These are phyloP conservation scores for Columba livia DNA, from an alignment of 2,113 vertebrate species.

Conservation along the genomic window DNA sequence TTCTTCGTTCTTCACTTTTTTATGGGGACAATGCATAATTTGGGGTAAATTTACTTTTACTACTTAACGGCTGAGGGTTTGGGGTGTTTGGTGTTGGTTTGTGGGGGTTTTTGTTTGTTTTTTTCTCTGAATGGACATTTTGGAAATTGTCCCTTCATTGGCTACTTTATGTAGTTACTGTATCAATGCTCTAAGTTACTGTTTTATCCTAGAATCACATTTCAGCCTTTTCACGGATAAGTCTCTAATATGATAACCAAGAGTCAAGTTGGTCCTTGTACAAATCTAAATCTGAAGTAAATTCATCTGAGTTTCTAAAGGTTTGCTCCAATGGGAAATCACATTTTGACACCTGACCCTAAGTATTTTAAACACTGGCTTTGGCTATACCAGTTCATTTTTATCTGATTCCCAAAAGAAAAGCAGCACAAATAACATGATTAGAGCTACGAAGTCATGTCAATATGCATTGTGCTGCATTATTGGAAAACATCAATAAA, in stretches of 20 bases:
- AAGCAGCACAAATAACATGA: neutral
- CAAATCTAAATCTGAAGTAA: neutral
- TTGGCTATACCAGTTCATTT: neutral
- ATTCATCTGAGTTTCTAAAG: neutral
- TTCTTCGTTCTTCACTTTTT: neutral
- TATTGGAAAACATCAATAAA: constrained; percentile 1
- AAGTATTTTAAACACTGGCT: neutral
- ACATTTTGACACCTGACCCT: neutral
- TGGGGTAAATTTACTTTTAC: neutral
- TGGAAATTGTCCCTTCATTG: neutral
- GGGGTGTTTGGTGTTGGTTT: too few relatives aligned
- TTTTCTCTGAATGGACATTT: neutral
- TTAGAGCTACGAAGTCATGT: neutral
- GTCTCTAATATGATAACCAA: neutral
- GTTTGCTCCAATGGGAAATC: neutral
- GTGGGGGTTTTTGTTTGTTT: neutral
- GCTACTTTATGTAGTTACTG: neutral
- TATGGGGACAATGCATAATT: neutral
- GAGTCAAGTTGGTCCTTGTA: neutral
- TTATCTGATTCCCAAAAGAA: neutral
- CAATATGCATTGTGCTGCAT: neutral
- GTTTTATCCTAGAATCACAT: neutral
- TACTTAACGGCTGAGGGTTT: neutral
- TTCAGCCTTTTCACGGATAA: neutral
- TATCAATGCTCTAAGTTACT: neutral